Conservation (phyloP, 2,888 invertebrate genomes). For the Lithophane semibrunnea region DNA sequence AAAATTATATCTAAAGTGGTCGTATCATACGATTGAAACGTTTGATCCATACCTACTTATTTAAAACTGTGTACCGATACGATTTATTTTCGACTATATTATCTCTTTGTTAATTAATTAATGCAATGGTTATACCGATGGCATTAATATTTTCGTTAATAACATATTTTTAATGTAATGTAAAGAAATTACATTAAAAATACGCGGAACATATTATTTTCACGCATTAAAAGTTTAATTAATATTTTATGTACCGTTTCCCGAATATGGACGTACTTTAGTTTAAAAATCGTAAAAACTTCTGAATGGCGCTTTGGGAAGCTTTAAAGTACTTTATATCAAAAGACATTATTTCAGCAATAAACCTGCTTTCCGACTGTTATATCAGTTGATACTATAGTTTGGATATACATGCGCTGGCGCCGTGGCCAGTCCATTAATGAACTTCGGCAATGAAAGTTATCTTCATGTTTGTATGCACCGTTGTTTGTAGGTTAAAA, state of each 20-base stretch:
- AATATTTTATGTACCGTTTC: slow-evolving; percentile 61
- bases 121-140: neutral
- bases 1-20: neutral
- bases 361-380: slow-evolving; percentile 56
- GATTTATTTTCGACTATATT: neutral
- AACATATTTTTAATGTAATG: too few relatives aligned
- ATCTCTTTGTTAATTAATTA: neutral
- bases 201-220: slow-evolving; percentile 27
- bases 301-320: slow-evolving; percentile 57
- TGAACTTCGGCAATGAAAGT: slow-evolving; percentile 36
- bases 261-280: slow-evolving; percentile 53
- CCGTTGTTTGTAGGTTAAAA: neutral
- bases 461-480: neutral
- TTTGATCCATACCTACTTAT: neutral
- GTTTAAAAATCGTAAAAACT: slow-evolving; percentile 65
- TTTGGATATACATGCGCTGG: slow-evolving; percentile 22
- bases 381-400: slow-evolving; percentile 35
- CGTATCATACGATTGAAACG: neutral
- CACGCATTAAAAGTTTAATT: slow-evolving; percentile 58
- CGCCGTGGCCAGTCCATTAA: slow-evolving; percentile 29
- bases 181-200: slow-evolving; percentile 12
- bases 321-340: slow-evolving; percentile 61
- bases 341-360: slow-evolving; percentile 62
- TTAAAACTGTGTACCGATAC: neutral
- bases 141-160: too few relatives aligned